phyloP scores from a whole-genome alignment of 2,797 vertebrate species.

The Hydrolagus colliei region DNA sequence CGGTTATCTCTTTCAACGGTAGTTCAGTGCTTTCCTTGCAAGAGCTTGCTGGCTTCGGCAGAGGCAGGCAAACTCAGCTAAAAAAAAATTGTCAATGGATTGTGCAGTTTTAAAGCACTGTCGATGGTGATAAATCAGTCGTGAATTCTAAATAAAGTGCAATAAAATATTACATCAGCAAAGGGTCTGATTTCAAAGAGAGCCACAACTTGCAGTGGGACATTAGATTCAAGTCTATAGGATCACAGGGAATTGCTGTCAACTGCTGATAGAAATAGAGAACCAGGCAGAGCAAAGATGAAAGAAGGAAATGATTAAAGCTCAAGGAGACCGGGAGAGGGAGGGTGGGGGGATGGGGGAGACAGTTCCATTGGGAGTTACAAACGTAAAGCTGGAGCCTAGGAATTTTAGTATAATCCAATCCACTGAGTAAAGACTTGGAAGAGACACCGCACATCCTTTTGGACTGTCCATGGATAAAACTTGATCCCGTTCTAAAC shows the following conservation, averaged over 20 bases:
- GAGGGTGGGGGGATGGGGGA: slow-evolving; percentile 31
- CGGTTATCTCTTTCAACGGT: neutral
- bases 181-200: slow-evolving; percentile 67
- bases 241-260: slow-evolving; percentile 71
- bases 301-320: slow-evolving; percentile 62
- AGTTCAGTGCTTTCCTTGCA: neutral
- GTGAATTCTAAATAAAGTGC: slow-evolving; percentile 59
- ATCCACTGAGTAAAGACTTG: slow-evolving; percentile 55
- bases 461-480: slow-evolving; percentile 41
- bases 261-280: slow-evolving; percentile 66
- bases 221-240: slow-evolving; percentile 60
- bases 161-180: slow-evolving; percentile 67
- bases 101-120: slow-evolving; percentile 5
- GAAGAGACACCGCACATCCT: slow-evolving; percentile 48
- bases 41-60: slow-evolving; percentile 7
- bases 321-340: slow-evolving; percentile 59
- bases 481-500: neutral
- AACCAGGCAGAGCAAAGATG: slow-evolving; percentile 64
- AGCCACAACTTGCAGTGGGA: slow-evolving; percentile 54
- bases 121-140: slow-evolving; percentile 6
- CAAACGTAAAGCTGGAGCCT: slow-evolving; percentile 56
- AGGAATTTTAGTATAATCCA: slow-evolving; percentile 28
- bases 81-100: neutral
- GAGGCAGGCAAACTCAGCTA: neutral
- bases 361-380: slow-evolving; percentile 56